Conservation (phyloP, 2,113 vertebrate species). For the Sitta europaea region DNA sequence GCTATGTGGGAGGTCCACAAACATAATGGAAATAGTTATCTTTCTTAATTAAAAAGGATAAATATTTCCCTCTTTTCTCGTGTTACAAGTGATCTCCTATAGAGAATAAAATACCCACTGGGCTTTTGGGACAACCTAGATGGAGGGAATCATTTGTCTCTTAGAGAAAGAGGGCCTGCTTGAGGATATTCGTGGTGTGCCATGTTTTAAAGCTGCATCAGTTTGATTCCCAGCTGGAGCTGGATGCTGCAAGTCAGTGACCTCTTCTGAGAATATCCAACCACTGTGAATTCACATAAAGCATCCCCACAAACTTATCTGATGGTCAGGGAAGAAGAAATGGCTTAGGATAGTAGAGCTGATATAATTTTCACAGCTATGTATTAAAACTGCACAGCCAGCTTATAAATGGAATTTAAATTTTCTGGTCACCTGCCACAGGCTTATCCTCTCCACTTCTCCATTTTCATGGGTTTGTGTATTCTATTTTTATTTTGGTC, state of each 20-base stretch:
- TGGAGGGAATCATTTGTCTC: background rate
- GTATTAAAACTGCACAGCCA: background rate
- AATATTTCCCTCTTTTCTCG: conserved; percentile 40
- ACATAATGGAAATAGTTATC: conserved; percentile 37
- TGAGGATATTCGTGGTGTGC: background rate
- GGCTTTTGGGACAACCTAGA: background rate
- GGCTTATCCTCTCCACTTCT: background rate
- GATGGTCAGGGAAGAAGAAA: background rate
- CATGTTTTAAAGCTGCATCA: background rate
- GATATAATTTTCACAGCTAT: background rate
- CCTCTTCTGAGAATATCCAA: background rate
- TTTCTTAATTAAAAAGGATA: conserved; percentile 48
- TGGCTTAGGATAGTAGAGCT: background rate
- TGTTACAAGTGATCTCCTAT: conserved; percentile 31
- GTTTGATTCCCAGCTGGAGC: background rate
- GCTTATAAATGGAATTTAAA: background rate
- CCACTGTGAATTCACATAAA: background rate
- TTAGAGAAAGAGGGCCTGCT: background rate
- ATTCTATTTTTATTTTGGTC: background rate
- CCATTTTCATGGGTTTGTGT: background rate
- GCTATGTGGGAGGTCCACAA: conserved; percentile 13
- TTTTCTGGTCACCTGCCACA: background rate
- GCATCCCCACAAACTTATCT: background rate
- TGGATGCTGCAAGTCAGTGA: background rate
- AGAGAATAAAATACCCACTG: background rate